Evolutionary conservation across 92 coral and sea anemone species (phyloP), one percentile per base, ranked within the genome.

Genomic region (Zoanthus solanderi): DNA sequence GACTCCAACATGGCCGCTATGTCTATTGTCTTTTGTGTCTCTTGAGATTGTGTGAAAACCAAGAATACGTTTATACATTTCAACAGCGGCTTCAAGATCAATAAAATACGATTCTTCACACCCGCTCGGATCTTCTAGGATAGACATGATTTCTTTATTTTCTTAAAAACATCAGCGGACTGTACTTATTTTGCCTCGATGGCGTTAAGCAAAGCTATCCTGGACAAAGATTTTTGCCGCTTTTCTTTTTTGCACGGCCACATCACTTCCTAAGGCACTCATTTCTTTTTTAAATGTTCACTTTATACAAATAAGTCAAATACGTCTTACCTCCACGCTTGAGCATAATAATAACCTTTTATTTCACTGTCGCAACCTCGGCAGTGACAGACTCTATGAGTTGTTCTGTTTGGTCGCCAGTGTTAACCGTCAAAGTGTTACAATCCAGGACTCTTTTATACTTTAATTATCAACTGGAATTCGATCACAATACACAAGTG

Each of bases 131-230:
- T 71, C 76, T 17, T 71, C 76, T 71, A 71, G 7, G 47, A 63
- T 18, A 18, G 2, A 5, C 34, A 75, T 75, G 8, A 87, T 29
- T 76, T 29, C 57, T 61, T 31, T 52, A 89, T 78, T 14, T 69
- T 11, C 17, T 58, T 75, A 7, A 52, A 83, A 31, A 61, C 72
- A 72, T 16, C 81, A 66, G 60, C 46, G 7, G 85, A 57, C 46
- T 89, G 89, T 28, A 23, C 45, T 46, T 71, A 18, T 76, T 84
- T 89, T 16, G 69, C 44, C 31, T 84, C 71, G 10, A 89, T 84
- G 44, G 88, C 78, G 78, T 89, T 89, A 18, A 63, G 85, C 34
- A 89, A 83, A 17, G 92, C 85, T 72, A 84, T 76, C 58, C 84
- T 75, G 4, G 89, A 84, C 31, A 78, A 80, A 14, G 76, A 2